A percentile compares a stretch with the other conserved stretches of the same genome.
Evolutionary conservation across 1,140 invertebrate species (phyloP).

Genomic region (Drosophila albomicans): DNA sequence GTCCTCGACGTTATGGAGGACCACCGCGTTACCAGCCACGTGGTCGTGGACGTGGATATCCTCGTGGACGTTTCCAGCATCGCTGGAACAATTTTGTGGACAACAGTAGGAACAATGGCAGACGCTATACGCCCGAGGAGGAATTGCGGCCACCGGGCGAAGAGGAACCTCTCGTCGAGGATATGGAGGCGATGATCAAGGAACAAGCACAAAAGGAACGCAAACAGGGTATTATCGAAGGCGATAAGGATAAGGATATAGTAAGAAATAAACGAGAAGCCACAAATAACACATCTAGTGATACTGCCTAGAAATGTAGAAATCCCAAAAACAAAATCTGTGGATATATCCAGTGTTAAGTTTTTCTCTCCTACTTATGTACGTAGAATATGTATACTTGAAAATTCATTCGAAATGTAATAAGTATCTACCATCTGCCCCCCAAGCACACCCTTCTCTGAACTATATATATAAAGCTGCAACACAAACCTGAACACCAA

Average conservation of each 20-base stretch:
- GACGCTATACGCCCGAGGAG: slow-evolving; percentile 41
- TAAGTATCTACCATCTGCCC: slow-evolving; percentile 17
- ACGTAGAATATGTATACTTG: slow-evolving; percentile 36
- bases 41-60: slow-evolving; percentile 52
- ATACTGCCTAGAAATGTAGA: slow-evolving; percentile 21
- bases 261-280: slow-evolving; percentile 52
- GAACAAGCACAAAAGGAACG: slow-evolving; percentile 85
- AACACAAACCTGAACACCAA: slow-evolving; percentile 38
- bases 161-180: slow-evolving; percentile 78
- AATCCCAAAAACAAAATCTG: not conserved
- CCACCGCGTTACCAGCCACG: slow-evolving; percentile 28
- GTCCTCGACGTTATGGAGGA: slow-evolving; percentile 46
- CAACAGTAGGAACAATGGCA: slow-evolving; percentile 2
- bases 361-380: slow-evolving; percentile 36
- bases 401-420: slow-evolving; percentile 42
- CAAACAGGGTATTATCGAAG: slow-evolving; percentile 85
- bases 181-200: slow-evolving; percentile 86
- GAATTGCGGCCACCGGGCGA: slow-evolving; percentile 26
- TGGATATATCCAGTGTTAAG: slow-evolving; percentile 44
- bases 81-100: slow-evolving; percentile 42
- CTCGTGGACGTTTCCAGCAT: slow-evolving; percentile 39
- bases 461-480: slow-evolving; percentile 12
- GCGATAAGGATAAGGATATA: slow-evolving; percentile 85
- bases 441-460: too few relatives aligned
- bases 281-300: slow-evolving; percentile 6